Evolutionary conservation across 2,113 vertebrate genomes (phyloP).

Genomic region (Felis chaus): DNA sequence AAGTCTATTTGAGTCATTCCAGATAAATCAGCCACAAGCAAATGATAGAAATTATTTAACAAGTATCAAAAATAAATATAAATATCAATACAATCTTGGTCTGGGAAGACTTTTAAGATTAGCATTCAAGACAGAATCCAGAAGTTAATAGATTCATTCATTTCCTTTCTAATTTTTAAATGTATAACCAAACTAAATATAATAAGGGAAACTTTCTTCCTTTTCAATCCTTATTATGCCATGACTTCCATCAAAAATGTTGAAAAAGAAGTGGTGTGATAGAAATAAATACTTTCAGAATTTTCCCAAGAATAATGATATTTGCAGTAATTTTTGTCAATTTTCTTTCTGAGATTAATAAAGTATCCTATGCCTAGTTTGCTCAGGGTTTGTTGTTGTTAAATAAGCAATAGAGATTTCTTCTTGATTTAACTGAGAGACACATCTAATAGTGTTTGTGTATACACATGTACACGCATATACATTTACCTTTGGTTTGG

Average conservation of each 20-base stretch:
- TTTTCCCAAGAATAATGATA: neutral
- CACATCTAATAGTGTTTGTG: neutral
- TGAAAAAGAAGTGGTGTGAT: neutral
- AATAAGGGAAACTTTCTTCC: neutral
- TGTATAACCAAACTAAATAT: neutral
- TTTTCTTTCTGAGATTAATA: neutral
- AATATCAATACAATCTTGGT: neutral
- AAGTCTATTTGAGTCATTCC: neutral
- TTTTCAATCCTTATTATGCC: neutral
- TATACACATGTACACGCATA: neutral
- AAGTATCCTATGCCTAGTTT: neutral
- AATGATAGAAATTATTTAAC: neutral
- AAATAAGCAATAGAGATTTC: neutral
- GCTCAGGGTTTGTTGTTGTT: neutral
- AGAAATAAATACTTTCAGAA: neutral
- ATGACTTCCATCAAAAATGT: neutral
- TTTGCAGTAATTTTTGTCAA: neutral
- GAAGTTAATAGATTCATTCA: neutral
- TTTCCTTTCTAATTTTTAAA: neutral
- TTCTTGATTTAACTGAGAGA: neutral
- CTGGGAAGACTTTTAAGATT: neutral
- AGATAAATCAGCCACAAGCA: neutral
- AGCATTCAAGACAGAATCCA: neutral
- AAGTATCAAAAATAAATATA: neutral
- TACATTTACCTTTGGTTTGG: neutral